Evolutionary conservation across 2,888 invertebrate species (phyloP), one percentile per base, ranked within the genome.

Genomic region (Sinhomidia bicolor): DNA sequence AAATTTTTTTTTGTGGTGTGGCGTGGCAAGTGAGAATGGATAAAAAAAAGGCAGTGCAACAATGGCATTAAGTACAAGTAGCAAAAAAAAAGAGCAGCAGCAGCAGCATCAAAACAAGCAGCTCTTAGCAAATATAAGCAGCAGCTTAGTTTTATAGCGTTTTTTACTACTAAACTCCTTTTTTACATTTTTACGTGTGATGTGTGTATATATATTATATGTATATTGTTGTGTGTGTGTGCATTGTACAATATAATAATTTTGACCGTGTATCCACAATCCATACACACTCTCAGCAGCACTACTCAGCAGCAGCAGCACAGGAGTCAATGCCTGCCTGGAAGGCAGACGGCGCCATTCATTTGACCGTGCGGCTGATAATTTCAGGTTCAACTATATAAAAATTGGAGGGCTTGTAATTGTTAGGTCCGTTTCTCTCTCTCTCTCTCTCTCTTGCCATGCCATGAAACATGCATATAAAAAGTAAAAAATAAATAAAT

Each of bases 361-460:
- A 92, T 92, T 92, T 91, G 91, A 90, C 90, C 90, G 88, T 92
- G 90, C 92, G 90, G 91, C 91, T 89, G 88, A 90, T 92, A 92
- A 92, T 92, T 92, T 92, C 91, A 92, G 92, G 92, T 91, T 92
- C 92, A 91, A 60, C 86, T 86, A 92, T 91, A 92, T 92, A 92
- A 91, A 92, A 92, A 92, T 92, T 92, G 92, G 90, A 90, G 90
- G 92, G 90, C 84, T 90, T 91, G 91, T 92, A 92, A 92, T 92
- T 92, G 92, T 90, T 91, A 86, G 91, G 92, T 92, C 90, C 90
- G 91, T 80, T 85, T 81, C 65, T 85, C 79, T n/a, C n/a, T n/a
- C n/a, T n/a, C n/a, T n/a, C n/a, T n/a, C n/a, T n/a, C 68, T 68
- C 62, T 65, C 10, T 57, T 62, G 62, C 62, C 62, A 62, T 68